These are phyloP conservation scores for Myotis lucifugus DNA, from an alignment of 2,113 vertebrate species.

Conservation along the genomic window DNA sequence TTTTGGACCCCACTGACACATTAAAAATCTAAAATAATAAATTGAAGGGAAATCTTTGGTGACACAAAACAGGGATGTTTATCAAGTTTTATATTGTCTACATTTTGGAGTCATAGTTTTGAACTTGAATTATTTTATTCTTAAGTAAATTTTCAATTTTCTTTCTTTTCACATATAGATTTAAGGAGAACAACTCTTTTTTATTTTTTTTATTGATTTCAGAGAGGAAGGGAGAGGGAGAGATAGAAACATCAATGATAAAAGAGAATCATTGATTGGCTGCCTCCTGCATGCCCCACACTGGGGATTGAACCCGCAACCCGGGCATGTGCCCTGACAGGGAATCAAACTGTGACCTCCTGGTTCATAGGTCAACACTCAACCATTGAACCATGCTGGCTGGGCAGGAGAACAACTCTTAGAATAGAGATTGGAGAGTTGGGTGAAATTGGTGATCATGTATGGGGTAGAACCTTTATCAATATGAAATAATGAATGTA, in stretches of 20 bases:
- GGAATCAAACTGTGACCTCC: too few species aligned
- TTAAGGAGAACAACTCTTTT: background rate
- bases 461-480: background rate
- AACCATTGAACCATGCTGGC: too few species aligned
- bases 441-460: background rate
- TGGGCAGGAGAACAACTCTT: background rate
- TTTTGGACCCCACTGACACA: conserved; percentile 24
- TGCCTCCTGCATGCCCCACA: too few species aligned
- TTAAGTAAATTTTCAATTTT: background rate
- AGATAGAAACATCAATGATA: too few species aligned
- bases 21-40: conserved; percentile 16
- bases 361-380: too few species aligned
- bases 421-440: background rate
- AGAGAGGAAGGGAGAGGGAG: too few species aligned
- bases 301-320: too few species aligned
- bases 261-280: too few species aligned
- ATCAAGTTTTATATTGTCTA: background rate
- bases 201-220: too few species aligned
- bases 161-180: background rate
- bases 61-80: background rate
- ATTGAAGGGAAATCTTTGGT: conserved; percentile 34
- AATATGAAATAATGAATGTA: background rate
- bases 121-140: conserved; percentile 9
- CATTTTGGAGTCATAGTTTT: conserved; percentile 21
- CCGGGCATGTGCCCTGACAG: too few species aligned